Conservation (phyloP, 2,888 invertebrate species). For the Conchocele bisecta region DNA sequence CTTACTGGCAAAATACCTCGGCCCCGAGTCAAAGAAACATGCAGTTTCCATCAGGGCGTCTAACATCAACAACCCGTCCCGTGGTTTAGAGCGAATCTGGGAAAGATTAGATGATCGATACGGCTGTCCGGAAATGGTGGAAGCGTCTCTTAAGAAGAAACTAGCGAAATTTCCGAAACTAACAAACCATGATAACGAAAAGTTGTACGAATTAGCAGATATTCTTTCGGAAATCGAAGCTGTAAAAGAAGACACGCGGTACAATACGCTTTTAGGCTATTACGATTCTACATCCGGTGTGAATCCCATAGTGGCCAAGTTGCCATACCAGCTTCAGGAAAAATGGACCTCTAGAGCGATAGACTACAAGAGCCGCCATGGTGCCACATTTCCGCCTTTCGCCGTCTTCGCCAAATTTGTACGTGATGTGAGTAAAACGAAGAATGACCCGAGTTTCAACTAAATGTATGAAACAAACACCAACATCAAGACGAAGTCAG, state of each 20-base stretch:
- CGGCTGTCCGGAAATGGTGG: neutral
- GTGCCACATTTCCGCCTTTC: conserved; percentile 54
- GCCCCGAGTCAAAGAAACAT: neutral
- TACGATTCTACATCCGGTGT: conserved; percentile 23
- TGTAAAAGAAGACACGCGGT: conserved; percentile 13
- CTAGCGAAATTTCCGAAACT: neutral
- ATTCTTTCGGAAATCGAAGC: conserved; percentile 16
- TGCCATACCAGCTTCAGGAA: conserved; percentile 29
- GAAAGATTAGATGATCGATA: neutral
- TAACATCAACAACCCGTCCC: neutral
- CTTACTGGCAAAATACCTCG: neutral
- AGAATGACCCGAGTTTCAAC: conserved; percentile 50
- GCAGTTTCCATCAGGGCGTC: neutral
- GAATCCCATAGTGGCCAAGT: conserved; percentile 27
- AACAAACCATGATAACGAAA: neutral
- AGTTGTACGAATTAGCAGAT: conserved; percentile 7
- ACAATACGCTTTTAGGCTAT: conserved; percentile 8
- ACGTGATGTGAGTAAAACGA: conserved; percentile 24
- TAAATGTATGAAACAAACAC: too few relatives aligned
- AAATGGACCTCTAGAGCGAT: conserved; percentile 35
- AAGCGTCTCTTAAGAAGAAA: neutral
- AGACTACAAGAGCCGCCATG: conserved; percentile 37
- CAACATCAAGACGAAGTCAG: too few relatives aligned
- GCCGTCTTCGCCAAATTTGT: conserved; percentile 52
- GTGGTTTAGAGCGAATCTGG: neutral